Percentiles rank a stretch among this genome's conserved stretches.
These are phyloP conservation scores for Trachemys scripta DNA, from an alignment of 2,113 vertebrate genomes.

Conservation along the genomic window DNA sequence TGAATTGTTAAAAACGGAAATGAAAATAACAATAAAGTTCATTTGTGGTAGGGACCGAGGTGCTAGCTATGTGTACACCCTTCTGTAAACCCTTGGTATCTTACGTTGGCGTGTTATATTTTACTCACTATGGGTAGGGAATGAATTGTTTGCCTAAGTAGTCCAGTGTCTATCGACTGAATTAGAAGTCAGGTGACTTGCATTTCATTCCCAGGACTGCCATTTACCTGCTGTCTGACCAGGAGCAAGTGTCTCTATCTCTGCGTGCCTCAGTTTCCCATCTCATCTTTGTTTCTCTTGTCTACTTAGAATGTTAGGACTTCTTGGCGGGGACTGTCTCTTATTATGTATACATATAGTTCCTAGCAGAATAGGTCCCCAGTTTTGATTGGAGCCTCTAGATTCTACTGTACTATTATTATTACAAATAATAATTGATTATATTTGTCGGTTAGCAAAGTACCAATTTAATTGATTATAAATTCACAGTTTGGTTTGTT, in stretches of 20 bases:
- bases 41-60: background rate
- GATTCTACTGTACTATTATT: background rate
- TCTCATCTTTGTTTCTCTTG: background rate
- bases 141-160: background rate
- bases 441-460: constrained; percentile 3
- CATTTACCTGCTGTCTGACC: background rate
- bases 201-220: background rate
- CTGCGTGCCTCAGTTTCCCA: background rate
- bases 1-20: background rate
- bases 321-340: background rate
- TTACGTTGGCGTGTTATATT: background rate
- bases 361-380: background rate
- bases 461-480: constrained; percentile 30
- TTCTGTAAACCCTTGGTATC: background rate
- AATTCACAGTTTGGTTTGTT: constrained; percentile 11
- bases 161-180: background rate
- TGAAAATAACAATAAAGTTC: background rate
- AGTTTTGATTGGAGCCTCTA: background rate
- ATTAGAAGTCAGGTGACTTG: background rate
- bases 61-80: background rate
- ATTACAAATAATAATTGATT: constrained; percentile 26
- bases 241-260: background rate
- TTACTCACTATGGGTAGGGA: background rate
- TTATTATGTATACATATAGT: background rate
- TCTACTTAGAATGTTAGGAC: background rate